phyloP scores from a whole-genome alignment of 2,888 invertebrate species.

The Sinopyrophorus schimmeli region DNA sequence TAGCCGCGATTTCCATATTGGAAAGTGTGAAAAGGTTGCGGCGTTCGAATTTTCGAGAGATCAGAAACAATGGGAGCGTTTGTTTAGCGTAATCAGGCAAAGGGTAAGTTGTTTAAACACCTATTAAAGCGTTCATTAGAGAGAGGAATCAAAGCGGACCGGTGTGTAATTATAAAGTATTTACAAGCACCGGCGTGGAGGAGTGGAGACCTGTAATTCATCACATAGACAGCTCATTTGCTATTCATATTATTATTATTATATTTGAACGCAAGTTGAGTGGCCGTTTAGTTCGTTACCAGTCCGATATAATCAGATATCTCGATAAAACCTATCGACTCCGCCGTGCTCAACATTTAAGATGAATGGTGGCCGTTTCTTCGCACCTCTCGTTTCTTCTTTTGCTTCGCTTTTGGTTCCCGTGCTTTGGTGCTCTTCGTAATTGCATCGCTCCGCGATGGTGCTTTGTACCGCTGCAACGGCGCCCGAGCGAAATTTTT shows the following conservation, averaged over 20 bases:
- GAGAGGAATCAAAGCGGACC: conserved; percentile 52
- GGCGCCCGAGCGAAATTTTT: too few relatives aligned
- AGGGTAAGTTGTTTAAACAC: conserved; percentile 43
- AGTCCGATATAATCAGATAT: conserved; percentile 44
- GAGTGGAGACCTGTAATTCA: conserved; percentile 54
- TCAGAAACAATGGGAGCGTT: conserved; percentile 36
- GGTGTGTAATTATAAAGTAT: conserved; percentile 58
- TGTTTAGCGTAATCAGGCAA: conserved; percentile 39
- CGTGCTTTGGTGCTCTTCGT: too few relatives aligned
- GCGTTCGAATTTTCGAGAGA: conserved; percentile 23
- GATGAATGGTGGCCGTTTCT: conserved; percentile 11
- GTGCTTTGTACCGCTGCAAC: too few relatives aligned
- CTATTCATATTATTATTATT: conserved; percentile 54
- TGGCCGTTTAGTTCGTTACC: conserved; percentile 42
- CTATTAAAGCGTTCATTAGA: conserved; percentile 54
- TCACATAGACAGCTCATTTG: conserved; percentile 55
- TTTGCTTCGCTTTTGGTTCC: too few relatives aligned
- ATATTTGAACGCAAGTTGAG: conserved; percentile 37
- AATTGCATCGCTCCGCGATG: too few relatives aligned
- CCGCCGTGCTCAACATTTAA: conserved; percentile 7
- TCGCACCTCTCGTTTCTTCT: conserved; percentile 7
- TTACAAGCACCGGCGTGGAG: conserved; percentile 52
- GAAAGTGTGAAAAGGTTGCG: conserved; percentile 5
- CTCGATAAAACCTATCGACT: conserved; percentile 27
- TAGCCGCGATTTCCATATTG: too few relatives aligned